Conservation (phyloP, 2,797 vertebrate genomes). For the Molossus molossus region DNA sequence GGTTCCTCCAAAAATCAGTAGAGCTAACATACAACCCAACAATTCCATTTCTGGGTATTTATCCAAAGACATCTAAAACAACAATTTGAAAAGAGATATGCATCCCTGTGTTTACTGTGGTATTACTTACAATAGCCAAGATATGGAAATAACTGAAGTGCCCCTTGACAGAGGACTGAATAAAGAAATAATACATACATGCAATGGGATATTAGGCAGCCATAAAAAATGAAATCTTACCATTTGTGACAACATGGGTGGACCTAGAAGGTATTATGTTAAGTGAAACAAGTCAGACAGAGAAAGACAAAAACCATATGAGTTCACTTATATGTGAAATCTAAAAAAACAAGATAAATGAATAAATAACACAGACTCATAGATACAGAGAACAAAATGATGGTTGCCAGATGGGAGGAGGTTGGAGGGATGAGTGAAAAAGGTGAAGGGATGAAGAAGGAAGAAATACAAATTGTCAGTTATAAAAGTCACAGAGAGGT, state of each 20-base stretch:
- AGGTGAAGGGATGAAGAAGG: background rate
- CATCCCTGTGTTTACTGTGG: background rate
- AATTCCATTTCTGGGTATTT: background rate
- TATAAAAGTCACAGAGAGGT: background rate
- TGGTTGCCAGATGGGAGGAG: background rate
- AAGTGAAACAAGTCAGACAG: background rate
- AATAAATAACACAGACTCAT: background rate
- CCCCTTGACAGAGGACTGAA: background rate
- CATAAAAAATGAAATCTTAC: background rate
- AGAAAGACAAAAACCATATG: background rate
- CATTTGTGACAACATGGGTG: background rate
- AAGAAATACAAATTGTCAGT: background rate
- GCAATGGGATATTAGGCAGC: background rate
- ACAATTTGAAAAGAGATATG: background rate
- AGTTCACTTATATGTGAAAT: background rate
- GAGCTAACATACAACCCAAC: background rate
- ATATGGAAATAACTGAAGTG: background rate
- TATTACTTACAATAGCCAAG: background rate
- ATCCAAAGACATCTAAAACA: background rate
- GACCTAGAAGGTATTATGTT: background rate
- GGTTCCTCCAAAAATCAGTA: background rate
- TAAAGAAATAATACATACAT: background rate
- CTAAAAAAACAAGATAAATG: background rate
- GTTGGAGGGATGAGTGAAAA: background rate
- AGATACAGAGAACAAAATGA: background rate